Percentiles rank a stretch among this genome's conserved stretches.
Evolutionary conservation across 2,113 vertebrate species (phyloP).

Genomic region (Hystrix cristata): DNA sequence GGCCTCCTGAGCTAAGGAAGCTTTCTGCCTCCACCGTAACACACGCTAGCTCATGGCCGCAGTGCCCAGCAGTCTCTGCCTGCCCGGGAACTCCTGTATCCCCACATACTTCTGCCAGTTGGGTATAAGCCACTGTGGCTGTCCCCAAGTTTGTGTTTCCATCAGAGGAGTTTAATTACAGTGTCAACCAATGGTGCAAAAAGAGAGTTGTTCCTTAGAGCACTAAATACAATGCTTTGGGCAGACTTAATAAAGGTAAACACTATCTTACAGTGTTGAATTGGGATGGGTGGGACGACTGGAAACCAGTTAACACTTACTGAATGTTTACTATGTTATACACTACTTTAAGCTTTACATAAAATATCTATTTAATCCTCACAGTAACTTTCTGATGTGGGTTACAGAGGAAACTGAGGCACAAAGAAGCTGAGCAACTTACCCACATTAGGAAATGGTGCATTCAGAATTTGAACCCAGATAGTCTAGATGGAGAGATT

Average conservation of each 20-base stretch:
- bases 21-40: background rate
- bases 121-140: background rate
- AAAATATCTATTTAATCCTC: constrained; percentile 35
- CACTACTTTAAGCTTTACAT: background rate
- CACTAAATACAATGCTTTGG: constrained; percentile 32
- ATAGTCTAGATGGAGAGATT: background rate
- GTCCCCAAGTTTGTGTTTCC: background rate
- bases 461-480: constrained; percentile 38
- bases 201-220: constrained; percentile 36
- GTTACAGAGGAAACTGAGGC: background rate
- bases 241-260: constrained; percentile 15
- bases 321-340: background rate
- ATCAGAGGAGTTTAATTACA: background rate
- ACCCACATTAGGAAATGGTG: background rate
- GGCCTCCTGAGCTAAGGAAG: background rate
- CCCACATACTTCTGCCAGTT: background rate
- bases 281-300: background rate
- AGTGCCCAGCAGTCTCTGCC: background rate
- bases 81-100: background rate
- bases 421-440: background rate
- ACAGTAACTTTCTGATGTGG: background rate
- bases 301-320: background rate
- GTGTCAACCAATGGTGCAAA: background rate
- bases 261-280: constrained; percentile 30
- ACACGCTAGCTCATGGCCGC: background rate